Conservation (phyloP, 2,888 invertebrate species). For the Abscondita cerata region DNA sequence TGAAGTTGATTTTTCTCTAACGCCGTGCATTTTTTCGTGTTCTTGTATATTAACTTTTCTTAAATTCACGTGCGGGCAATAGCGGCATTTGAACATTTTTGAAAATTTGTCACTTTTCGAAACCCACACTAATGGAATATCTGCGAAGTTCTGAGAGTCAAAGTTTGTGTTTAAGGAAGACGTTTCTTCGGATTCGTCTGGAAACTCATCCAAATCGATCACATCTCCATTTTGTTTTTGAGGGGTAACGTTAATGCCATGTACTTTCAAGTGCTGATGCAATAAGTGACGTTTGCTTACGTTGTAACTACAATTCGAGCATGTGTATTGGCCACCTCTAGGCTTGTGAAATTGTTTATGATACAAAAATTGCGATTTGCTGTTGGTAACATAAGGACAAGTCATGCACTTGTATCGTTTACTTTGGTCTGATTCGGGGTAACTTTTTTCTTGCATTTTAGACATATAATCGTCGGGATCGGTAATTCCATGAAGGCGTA, state of each 20-base stretch:
- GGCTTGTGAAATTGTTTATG: conserved; percentile 86
- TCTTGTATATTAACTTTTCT: conserved; percentile 80
- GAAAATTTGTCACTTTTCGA: conserved; percentile 74
- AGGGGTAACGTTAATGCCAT: conserved; percentile 65
- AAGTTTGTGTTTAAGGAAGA: conserved; percentile 40
- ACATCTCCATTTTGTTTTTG: conserved; percentile 57
- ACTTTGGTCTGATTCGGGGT: conserved; percentile 51
- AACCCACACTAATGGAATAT: conserved; percentile 79
- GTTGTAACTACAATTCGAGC: conserved; percentile 82
- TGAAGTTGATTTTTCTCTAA: conserved; percentile 51
- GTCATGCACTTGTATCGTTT: conserved; percentile 80
- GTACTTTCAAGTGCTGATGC: conserved; percentile 83
- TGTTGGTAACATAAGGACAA: conserved; percentile 86
- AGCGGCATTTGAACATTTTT: conserved; percentile 85
- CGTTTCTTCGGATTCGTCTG: conserved; percentile 53
- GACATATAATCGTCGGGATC: conserved; percentile 66
- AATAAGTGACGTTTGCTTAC: conserved; percentile 81
- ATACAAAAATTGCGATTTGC: conserved; percentile 85
- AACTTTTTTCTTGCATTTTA: conserved; percentile 54
- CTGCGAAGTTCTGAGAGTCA: conserved; percentile 62
- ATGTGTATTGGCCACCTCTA: conserved; percentile 78
- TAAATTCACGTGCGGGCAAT: conserved; percentile 85
- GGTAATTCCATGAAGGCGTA: conserved; percentile 68
- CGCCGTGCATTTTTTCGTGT: conserved; percentile 82
- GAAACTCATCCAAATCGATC: conserved; percentile 50